Evolutionary conservation across 64 coral and sea anemone genomes (phyloP), one percentile per base, ranked within the genome.

Genomic region (Exaiptasia diaphana): DNA sequence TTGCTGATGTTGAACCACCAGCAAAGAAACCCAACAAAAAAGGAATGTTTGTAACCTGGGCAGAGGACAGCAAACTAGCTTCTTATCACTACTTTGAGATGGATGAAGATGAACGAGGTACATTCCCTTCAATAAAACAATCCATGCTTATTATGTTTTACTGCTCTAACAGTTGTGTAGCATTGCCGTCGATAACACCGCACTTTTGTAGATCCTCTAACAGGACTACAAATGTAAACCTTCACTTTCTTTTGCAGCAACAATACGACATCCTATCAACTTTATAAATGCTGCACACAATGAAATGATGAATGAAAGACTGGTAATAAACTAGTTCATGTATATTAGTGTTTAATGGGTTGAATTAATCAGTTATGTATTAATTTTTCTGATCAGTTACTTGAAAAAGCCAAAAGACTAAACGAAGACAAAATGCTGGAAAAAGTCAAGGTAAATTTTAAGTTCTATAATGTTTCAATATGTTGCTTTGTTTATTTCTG

Each of bases 61-160:
- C 86, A 21, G 86, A 94, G 22, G 91, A 94, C 36, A 31, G 77
- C 13, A 94, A 94, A 50, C 64, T 94, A 45, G 87, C 80, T 26
- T 77, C 58, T 2, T 67, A 83, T 22, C 91, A 94, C 38, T 94
- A 38, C 80, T 94, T 94, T 80, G 91, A 94, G 73, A 71, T 89
- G 55, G 91, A 94, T 52, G 91, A 94, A 46, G 91, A 94, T 59
- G 91, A 94, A 71, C 76, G 91, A 94, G 80, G 91, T 94, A 37
- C 73, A n/a, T n/a, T n/a, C n/a, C n/a, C n/a, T n/a, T n/a, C n/a
- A n/a, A n/a, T n/a, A 61, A 68, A 28, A 17, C 18, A 39, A 12
- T 32, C 24, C 6, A 53, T 24, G 6, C 26, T 18, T 27, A n/a
- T 58, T 6, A 31, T 72, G 38, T 4, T 0, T 21, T 37, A 33